These are phyloP conservation scores for Nomada hirtipes DNA, from an alignment of 2,888 invertebrate species.

Conservation along the genomic window DNA sequence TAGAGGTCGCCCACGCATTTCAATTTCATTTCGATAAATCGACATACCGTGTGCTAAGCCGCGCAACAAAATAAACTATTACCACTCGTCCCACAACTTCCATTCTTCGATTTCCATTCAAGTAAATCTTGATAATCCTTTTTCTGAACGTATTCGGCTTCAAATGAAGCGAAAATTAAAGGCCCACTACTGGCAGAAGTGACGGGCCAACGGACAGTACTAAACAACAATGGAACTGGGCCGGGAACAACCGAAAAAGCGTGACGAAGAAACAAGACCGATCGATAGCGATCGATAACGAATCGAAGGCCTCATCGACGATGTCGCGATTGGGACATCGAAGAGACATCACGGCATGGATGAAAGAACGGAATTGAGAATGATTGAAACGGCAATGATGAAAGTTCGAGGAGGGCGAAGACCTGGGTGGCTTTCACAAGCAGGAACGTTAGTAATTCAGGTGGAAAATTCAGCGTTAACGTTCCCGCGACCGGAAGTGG, in stretches of 20 bases:
- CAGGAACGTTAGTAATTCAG: constrained; percentile 74
- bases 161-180: background rate
- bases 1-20: too few relatives aligned
- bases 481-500: constrained; percentile 66
- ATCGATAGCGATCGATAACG: constrained; percentile 42
- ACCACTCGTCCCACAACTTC: too few relatives aligned
- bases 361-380: background rate
- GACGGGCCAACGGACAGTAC: background rate
- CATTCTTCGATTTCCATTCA: too few relatives aligned
- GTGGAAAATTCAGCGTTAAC: constrained; percentile 77
- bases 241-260: constrained; percentile 11
- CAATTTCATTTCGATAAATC: too few relatives aligned
- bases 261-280: constrained; percentile 28
- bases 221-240: background rate
- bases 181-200: background rate
- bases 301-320: constrained; percentile 4
- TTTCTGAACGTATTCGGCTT: background rate
- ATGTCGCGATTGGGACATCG: background rate
- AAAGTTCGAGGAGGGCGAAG: constrained; percentile 39
- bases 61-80: too few relatives aligned
- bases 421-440: constrained; percentile 47
- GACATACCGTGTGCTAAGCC: too few relatives aligned
- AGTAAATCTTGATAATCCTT: too few relatives aligned
- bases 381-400: constrained; percentile 27
- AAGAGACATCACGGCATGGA: background rate